Conservation (phyloP, 2,113 vertebrate species). For the Hyaena hyaena region DNA sequence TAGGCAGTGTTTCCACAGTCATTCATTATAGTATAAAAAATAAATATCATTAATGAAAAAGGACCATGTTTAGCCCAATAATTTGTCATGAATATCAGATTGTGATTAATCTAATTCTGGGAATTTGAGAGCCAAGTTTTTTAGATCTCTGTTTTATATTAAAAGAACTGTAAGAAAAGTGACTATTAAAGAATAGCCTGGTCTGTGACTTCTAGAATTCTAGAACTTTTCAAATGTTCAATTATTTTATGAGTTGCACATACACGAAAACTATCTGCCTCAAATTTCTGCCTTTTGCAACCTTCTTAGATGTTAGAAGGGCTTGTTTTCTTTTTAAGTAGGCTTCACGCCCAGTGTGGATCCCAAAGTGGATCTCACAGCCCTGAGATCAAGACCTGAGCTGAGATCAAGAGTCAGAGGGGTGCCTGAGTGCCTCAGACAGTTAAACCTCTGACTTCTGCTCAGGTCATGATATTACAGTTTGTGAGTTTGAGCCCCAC, state of each 20-base stretch:
- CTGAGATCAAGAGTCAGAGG: no score
- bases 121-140: neutral
- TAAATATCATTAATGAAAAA: neutral
- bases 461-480: no score
- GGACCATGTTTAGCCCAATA: neutral
- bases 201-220: neutral
- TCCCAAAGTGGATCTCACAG: no score
- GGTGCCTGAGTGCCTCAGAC: no score
- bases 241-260: neutral
- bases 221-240: neutral
- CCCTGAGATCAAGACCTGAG: no score
- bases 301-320: neutral
- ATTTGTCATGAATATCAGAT: neutral
- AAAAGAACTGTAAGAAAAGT: neutral
- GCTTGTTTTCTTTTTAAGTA: neutral
- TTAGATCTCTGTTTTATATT: neutral
- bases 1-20: neutral
- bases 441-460: no score
- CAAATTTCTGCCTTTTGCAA: neutral
- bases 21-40: neutral
- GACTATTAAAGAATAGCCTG: neutral
- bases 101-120: neutral
- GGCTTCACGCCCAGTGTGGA: no score
- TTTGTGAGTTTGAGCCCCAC: no score
- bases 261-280: neutral